These are phyloP conservation scores for Microplitis deprimator DNA, from an alignment of 2,888 invertebrate species.

Conservation along the genomic window DNA sequence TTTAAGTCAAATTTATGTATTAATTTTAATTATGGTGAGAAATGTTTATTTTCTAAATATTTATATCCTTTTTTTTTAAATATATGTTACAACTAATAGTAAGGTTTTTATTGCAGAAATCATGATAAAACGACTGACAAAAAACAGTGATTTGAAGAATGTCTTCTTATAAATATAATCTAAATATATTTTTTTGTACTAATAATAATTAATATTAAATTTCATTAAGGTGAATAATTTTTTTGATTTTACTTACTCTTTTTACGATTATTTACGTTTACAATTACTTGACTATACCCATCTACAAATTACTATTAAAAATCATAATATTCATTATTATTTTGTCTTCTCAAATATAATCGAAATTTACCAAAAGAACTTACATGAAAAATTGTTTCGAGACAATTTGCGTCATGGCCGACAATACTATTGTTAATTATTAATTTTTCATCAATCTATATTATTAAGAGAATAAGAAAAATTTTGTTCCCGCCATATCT, in stretches of 20 bases:
- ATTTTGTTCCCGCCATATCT: too few relatives aligned
- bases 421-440: too few relatives aligned
- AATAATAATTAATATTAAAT: neutral
- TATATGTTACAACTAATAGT: neutral
- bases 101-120: neutral
- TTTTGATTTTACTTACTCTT: neutral
- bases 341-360: too few relatives aligned
- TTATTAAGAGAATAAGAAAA: too few relatives aligned
- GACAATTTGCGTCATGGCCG: too few relatives aligned
- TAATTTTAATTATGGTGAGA: constrained; percentile 29
- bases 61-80: neutral
- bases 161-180: neutral
- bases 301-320: too few relatives aligned
- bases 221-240: neutral
- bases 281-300: too few relatives aligned
- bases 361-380: too few relatives aligned
- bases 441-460: too few relatives aligned
- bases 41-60: neutral
- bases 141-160: neutral
- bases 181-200: neutral
- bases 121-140: neutral
- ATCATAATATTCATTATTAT: too few relatives aligned
- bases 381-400: too few relatives aligned
- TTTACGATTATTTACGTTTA: neutral
- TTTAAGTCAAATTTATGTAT: constrained; percentile 48